Percentiles rank a stretch among this genome's conserved stretches.
Evolutionary conservation across 1,140 invertebrate species (phyloP).

Genomic region (Dendrolimus punctatus): DNA sequence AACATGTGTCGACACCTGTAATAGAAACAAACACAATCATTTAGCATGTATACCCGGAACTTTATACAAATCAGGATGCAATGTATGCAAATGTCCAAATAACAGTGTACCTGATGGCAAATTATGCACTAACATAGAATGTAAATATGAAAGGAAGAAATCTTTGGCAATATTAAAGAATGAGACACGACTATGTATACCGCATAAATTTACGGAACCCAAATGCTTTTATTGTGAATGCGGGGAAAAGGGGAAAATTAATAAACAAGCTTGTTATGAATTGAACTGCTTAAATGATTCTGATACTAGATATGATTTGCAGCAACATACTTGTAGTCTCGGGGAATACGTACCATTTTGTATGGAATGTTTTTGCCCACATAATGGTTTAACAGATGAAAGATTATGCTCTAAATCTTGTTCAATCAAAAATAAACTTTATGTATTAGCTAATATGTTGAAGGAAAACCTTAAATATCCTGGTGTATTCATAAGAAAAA

Average conservation of each 20-base stretch:
- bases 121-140: conserved; percentile 28
- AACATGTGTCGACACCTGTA: conserved; percentile 48
- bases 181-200: conserved; percentile 21
- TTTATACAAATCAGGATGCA: conserved; percentile 42
- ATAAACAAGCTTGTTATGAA: conserved; percentile 41
- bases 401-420: conserved; percentile 46
- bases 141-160: conserved; percentile 15
- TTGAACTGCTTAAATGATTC: conserved; percentile 31
- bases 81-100: conserved; percentile 42
- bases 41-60: conserved; percentile 34
- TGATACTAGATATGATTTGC: conserved; percentile 18
- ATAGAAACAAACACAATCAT: conserved; percentile 6
- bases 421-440: conserved; percentile 34
- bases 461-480: conserved; percentile 20
- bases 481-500: conserved; percentile 22
- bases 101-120: conserved; percentile 26
- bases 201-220: conserved; percentile 36
- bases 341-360: conserved; percentile 49
- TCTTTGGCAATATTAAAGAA: conserved; percentile 20
- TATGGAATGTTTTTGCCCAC: conserved; percentile 48
- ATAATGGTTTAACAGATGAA: conserved; percentile 22
- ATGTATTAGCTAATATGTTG: conserved; percentile 35
- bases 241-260: conserved; percentile 25
- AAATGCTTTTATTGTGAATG: conserved; percentile 55
- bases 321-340: conserved; percentile 26